A percentile compares a stretch with the other conserved stretches of the same genome.
phyloP scores from a whole-genome alignment of 2,113 vertebrate genomes.

The Ptilorrhoa leucosticta region DNA sequence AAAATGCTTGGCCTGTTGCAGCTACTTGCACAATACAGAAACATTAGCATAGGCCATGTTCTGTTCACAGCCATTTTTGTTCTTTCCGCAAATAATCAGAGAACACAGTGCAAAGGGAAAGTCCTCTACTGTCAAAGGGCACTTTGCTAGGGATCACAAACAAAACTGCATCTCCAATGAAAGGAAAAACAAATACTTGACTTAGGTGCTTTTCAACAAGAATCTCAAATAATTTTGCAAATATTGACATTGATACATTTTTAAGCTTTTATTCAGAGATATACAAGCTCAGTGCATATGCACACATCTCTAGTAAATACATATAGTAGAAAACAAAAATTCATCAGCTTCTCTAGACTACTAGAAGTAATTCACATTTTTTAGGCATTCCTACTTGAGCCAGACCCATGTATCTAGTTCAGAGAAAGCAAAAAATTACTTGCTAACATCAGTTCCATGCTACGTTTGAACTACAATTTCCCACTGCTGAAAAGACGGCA shows the following conservation, averaged over 20 bases:
- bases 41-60: neutral
- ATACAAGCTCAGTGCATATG: accelerated
- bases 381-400: neutral
- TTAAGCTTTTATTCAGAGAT: neutral
- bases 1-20: neutral
- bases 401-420: neutral
- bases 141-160: neutral
- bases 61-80: neutral
- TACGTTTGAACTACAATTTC: neutral
- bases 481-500: neutral
- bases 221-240: neutral
- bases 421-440: neutral
- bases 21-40: neutral
- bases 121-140: neutral
- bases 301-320: neutral
- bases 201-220: neutral
- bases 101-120: neutral
- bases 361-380: neutral
- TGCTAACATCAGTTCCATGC: neutral
- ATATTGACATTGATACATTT: neutral
- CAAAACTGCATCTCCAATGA: neutral
- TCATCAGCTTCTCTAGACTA: neutral
- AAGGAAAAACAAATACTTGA: neutral
- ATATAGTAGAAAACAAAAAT: neutral
- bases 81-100: neutral